Evolutionary conservation across 1,140 invertebrate species (phyloP), one percentile per base, ranked within the genome.

Genomic region (Drosophila orena): DNA sequence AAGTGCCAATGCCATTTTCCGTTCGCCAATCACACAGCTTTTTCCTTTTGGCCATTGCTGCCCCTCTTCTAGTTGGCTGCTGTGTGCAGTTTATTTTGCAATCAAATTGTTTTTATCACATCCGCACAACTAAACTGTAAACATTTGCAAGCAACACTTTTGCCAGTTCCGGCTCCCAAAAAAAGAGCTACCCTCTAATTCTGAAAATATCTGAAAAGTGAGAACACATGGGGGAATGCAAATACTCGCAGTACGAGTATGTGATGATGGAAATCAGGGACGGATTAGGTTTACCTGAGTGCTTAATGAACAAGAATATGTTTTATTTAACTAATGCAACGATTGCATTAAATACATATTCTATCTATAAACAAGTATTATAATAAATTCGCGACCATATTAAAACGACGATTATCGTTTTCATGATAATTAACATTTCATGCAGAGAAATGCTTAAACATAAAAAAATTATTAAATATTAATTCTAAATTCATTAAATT

Each of bases 41-140:
- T 38, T 38, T 38, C 10, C 14, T 37, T 38, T 38, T 38, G 11
- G 3, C 42, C 17, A 20, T 20, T 22, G 20, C 4, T 44, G 30
- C 42, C 4, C 10, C 17, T 49, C 52, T 53, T 66, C 60, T 11
- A 42, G 44, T 50, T 73, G 30, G 43, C 43, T 50, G 49, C 55
- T 27, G n/a, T 58, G 12, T 46, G 38, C 66, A 69, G 83, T 86
- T 86, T 60, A 79, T 81, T 81, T 78, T 64, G 40, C 64, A 80
- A 88, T 71, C 78, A 88, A 86, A 81, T 81, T 88, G 83, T 81
- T 88, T 77, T 81, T 81, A 78, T 78, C 55, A 66, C 62, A 79
- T 75, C 75, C 64, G 70, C 75, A 59, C 69, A 66, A 81, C 78
- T 81, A 75, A 86, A 78, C 78, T 81, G 83, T 86, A 81, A 86